These are phyloP conservation scores for Protonibea diacanthus DNA, from an alignment of 2,797 vertebrate genomes.

Conservation along the genomic window DNA sequence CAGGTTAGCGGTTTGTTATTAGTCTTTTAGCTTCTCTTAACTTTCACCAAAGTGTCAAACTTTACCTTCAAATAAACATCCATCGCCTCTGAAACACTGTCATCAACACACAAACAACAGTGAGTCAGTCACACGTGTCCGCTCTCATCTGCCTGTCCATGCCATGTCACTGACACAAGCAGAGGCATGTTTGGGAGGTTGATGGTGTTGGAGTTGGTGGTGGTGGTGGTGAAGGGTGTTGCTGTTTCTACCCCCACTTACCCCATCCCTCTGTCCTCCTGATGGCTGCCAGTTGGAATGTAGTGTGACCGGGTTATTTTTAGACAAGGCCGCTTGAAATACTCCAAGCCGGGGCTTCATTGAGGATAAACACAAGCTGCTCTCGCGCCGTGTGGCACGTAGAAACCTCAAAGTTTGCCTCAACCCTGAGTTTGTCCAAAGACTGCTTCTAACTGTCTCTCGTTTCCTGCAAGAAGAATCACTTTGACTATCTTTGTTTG, in stretches of 20 bases:
- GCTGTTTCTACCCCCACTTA: constrained; percentile 18
- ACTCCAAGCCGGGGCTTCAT: constrained; percentile 85
- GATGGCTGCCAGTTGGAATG: constrained; percentile 84
- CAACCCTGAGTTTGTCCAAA: constrained; percentile 11
- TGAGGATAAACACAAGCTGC: constrained; percentile 87
- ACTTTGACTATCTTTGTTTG: not conserved
- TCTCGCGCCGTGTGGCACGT: constrained; percentile 57
- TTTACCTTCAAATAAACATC: not conserved
- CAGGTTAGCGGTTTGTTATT: too few species aligned
- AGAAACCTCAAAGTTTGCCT: constrained; percentile 42
- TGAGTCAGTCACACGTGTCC: constrained; percentile 12
- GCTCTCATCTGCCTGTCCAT: not conserved
- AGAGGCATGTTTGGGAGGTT: constrained; percentile 20
- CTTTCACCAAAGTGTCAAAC: not conserved
- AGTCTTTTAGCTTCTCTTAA: not conserved
- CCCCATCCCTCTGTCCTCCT: constrained; percentile 74
- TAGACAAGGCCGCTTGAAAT: constrained; percentile 89
- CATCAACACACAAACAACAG: not conserved
- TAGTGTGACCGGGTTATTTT: constrained; percentile 93
- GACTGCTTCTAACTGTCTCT: not conserved
- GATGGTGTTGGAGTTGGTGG: constrained; percentile 10
- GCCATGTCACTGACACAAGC: constrained; percentile 32
- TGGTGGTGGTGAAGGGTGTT: constrained; percentile 39
- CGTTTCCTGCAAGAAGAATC: not conserved
- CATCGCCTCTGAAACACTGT: not conserved